Percentiles rank a stretch among this genome's conserved stretches.
Conservation (phyloP, 1,140 invertebrate species). For the Drosophila parabipectinata region DNA sequence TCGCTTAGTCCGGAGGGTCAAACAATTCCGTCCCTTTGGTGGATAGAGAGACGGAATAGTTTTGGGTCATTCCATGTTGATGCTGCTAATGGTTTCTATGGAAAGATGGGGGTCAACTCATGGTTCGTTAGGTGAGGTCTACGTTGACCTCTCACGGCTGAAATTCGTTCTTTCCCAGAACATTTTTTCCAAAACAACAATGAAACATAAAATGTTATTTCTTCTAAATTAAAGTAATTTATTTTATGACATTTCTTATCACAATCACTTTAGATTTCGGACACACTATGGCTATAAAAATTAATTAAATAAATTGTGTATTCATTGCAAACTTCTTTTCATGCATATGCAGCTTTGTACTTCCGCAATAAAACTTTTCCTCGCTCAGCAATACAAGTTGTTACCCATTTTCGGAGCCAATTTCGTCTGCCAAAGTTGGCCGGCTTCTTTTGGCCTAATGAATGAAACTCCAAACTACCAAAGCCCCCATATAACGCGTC, state of each 20-base stretch:
- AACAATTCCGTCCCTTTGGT: constrained; percentile 12
- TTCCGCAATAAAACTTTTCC: constrained; percentile 7
- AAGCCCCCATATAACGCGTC: neutral
- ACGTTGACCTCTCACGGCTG: neutral
- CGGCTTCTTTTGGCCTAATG: constrained; percentile 38
- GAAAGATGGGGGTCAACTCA: constrained; percentile 28
- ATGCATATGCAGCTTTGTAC: neutral
- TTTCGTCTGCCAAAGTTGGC: constrained; percentile 18
- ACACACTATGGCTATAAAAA: neutral
- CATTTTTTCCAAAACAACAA: too few species aligned
- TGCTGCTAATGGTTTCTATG: constrained; percentile 53
- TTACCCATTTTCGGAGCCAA: constrained; percentile 12
- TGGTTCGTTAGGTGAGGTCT: constrained; percentile 51
- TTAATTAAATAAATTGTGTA: constrained; percentile 10
- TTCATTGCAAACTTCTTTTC: neutral
- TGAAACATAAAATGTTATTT: neutral
- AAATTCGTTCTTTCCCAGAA: too few species aligned
- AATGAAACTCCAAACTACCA: constrained; percentile 25
- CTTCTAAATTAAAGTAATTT: too few species aligned
- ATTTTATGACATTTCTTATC: neutral
- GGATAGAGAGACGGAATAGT: constrained; percentile 17
- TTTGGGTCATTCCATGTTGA: constrained; percentile 30
- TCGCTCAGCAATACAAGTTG: constrained; percentile 14
- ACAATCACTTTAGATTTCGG: neutral
- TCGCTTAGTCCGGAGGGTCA: constrained; percentile 37